Conservation (phyloP, 2,113 vertebrate genomes). For the Hippopotamus amphibius region DNA sequence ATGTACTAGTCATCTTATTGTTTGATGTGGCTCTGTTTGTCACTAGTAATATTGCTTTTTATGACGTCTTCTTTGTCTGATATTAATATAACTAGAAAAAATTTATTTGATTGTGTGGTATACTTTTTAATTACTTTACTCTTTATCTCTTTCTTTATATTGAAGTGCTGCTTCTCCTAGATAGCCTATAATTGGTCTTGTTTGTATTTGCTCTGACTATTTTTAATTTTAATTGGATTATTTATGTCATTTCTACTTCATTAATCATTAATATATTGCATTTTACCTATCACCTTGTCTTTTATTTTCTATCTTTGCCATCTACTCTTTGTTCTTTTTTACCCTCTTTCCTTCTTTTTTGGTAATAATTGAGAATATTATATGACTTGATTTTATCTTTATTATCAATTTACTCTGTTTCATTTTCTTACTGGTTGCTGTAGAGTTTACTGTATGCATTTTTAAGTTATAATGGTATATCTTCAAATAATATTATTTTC, state of each 20-base stretch:
- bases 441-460: neutral
- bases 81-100: neutral
- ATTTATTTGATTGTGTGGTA: neutral
- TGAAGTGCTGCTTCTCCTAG: neutral
- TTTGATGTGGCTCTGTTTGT: neutral
- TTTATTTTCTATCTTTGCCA: neutral
- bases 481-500: neutral
- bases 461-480: neutral
- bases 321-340: neutral
- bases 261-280: neutral
- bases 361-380: neutral
- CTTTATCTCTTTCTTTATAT: neutral
- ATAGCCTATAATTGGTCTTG: neutral
- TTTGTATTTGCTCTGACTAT: neutral
- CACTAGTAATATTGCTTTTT: neutral
- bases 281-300: neutral
- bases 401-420: neutral
- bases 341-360: neutral
- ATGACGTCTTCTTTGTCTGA: neutral
- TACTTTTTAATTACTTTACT: neutral
- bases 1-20: neutral
- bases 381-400: neutral
- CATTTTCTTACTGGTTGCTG: neutral
- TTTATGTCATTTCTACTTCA: neutral
- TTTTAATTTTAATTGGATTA: neutral